Evolutionary conservation across 2,797 vertebrate species (phyloP).

Genomic region (Psittacula derbiana): DNA sequence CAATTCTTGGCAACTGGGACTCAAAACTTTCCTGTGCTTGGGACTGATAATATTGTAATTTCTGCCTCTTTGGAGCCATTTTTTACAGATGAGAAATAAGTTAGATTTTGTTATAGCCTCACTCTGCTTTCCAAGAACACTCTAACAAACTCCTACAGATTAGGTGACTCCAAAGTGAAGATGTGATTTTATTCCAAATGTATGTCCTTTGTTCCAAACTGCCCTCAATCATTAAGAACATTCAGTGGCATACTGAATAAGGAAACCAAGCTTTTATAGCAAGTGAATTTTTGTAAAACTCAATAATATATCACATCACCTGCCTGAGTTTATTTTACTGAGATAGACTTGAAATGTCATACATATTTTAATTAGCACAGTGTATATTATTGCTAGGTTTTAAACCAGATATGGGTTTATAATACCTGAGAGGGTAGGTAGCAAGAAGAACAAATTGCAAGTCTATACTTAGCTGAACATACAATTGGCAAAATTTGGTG

Average conservation of each 20-base stretch:
- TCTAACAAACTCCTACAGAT: neutral
- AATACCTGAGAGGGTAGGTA: neutral
- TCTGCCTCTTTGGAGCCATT: neutral
- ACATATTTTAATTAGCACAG: neutral
- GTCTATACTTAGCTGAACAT: neutral
- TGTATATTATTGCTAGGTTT: neutral
- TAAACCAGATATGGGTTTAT: neutral
- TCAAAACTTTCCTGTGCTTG: neutral
- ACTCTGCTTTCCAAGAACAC: neutral
- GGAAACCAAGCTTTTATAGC: neutral
- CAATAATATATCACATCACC: neutral
- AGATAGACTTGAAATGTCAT: neutral
- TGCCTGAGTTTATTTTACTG: neutral
- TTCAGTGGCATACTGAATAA: neutral
- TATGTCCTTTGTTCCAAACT: neutral
- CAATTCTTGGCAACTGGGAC: neutral
- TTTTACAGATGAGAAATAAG: neutral
- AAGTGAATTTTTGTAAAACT: neutral
- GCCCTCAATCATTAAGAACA: neutral
- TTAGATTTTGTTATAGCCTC: neutral
- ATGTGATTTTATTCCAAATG: neutral
- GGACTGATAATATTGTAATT: neutral
- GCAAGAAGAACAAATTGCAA: neutral
- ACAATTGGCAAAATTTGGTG: neutral
- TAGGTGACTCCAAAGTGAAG: neutral